Percentiles rank a stretch among this genome's conserved stretches.
Conservation (phyloP, 2,113 vertebrate genomes). For the Prunella himalayana region DNA sequence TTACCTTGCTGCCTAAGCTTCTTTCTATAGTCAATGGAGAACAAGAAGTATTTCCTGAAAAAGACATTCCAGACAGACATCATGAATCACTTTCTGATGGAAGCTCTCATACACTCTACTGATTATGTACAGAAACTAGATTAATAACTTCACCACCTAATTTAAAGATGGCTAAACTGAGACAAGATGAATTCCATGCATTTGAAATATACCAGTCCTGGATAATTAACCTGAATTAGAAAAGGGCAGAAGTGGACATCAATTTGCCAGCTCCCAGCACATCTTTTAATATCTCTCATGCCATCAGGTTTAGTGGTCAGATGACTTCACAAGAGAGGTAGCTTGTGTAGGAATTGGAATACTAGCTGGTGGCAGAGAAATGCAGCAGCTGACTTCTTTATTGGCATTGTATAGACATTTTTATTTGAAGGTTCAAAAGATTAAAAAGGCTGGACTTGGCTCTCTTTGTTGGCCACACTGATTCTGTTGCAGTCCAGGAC, state of each 20-base stretch:
- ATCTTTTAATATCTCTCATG: neutral
- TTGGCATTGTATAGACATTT: neutral
- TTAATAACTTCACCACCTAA: neutral
- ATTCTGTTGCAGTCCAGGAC: neutral
- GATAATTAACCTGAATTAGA: conserved; percentile 33
- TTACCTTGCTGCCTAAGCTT: neutral
- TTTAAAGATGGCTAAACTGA: neutral
- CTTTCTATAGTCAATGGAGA: neutral
- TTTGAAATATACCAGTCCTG: neutral
- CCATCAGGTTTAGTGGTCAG: neutral
- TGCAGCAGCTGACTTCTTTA: neutral
- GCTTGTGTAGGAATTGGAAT: neutral
- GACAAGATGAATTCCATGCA: neutral
- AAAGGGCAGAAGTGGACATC: neutral
- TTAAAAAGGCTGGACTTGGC: neutral
- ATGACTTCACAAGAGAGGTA: neutral
- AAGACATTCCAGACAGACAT: neutral
- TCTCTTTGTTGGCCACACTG: neutral
- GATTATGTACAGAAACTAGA: neutral
- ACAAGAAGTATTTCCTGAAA: neutral
- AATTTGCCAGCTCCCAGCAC: neutral
- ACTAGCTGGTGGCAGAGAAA: neutral
- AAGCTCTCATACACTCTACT: neutral
- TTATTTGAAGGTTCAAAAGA: neutral
- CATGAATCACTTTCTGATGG: neutral